Percentiles rank a stretch among this genome's conserved stretches.
phyloP scores from a whole-genome alignment of 2,113 vertebrate species.

The Gopherus evgoodei region DNA sequence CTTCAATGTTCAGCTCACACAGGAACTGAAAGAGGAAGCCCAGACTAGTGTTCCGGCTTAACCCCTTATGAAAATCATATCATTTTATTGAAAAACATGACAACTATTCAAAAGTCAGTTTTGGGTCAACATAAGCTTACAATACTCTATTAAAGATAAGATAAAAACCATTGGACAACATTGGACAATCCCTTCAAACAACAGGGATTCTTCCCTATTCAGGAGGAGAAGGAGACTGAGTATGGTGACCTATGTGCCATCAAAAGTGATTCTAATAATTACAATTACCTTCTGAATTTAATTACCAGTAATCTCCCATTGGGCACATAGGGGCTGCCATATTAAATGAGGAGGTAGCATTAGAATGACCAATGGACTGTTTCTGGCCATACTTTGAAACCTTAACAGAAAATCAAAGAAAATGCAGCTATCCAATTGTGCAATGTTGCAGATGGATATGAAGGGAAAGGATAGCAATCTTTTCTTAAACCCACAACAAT shows the following conservation, averaged over 20 bases:
- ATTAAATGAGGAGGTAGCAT: neutral
- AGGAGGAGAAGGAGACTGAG: neutral
- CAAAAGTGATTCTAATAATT: neutral
- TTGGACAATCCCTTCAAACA: neutral
- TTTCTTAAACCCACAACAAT: neutral
- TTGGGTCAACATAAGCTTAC: neutral
- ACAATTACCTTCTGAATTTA: rapidly evolving
- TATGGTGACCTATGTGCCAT: neutral
- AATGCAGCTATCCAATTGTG: neutral
- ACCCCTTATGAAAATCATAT: neutral
- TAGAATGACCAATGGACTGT: neutral
- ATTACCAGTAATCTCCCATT: neutral
- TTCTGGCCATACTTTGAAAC: neutral
- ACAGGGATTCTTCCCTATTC: neutral
- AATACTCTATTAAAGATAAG: neutral
- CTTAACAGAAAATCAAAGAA: neutral
- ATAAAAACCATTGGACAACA: neutral
- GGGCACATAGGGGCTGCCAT: neutral
- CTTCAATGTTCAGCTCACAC: neutral
- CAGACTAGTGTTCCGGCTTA: neutral
- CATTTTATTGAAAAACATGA: neutral
- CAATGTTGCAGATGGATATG: neutral
- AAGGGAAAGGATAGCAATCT: neutral
- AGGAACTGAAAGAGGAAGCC: neutral
- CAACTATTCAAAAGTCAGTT: too few species aligned